Base-by-base conservation (phyloP, 2,888 invertebrate species). In the Epinotia brunnichana region DNA sequence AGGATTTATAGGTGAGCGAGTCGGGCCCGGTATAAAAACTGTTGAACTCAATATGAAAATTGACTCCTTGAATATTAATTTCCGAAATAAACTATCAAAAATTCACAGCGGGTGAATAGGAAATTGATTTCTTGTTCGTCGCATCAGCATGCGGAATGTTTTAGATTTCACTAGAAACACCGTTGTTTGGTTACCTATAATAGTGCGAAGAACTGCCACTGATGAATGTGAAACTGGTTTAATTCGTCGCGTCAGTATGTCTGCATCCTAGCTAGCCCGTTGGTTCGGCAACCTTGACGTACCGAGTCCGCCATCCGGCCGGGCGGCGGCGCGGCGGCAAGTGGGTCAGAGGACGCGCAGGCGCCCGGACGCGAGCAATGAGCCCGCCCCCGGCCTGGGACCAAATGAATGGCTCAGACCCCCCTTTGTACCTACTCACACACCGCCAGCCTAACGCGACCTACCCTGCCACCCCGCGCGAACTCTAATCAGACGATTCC, bases 261-360 rank as follows among this genome's bases (percentile, higher is more conserved):
- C 91, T 91, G 86, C 78, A 82, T 82, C 79, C 80, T 77, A 88
- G 85, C 87, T 87, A 84, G 85, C 81, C 81, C 82, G 85, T 86
- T 89, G 91, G 90, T 90, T 90, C 87, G 89, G 88, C 89, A 90
- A 90, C 90, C 90, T 90, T 90, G 90, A 87, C 78, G 81, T 86
- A 88, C 87, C 88, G 90, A 89, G 89, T 87, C 84, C 88, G 88
- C 86, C 84, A 87, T 86, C 86, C 81, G 77, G 77, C 78, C 77
- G 77, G 77, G 77, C 78, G 79, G 79, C 81, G 81, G 80, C 84
- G 84, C 84, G 84, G 76, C 76, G 77, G 82, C 90, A 91, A 90
- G 83, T 92, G 89, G 91, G 92, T 92, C 92, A 91, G 87, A 82
- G 87, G 86, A 85, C 89, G 89, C 91, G 91, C 91, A 90, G 88